Base-by-base conservation (phyloP, 2,797 vertebrate species). In the Pseudomugil gertrudae region DNA sequence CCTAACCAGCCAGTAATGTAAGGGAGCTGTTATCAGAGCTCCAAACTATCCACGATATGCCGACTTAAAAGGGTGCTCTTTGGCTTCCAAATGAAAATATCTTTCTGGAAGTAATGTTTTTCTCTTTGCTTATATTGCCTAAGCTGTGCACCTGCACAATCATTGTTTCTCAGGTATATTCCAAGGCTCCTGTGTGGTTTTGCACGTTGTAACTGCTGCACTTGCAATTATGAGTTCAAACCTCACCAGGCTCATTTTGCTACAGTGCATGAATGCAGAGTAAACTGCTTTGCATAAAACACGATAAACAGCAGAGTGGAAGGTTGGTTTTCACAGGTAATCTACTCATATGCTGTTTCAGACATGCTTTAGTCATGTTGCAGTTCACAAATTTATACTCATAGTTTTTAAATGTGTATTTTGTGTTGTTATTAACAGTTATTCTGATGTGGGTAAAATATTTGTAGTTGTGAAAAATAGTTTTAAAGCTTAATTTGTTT, bases 151-250 rank as follows among this genome's bases (percentile, higher is more conserved):
- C 85, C 88, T 88, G 85, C 73, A 14, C 56, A 54, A 52, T 71
- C 74, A 58, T 69, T 75, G 81, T 83, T 85, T 79, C 76, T 74
- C 67, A 30, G 43, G 61, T 52, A 53, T 58, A 65, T 59, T 23
- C 9, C 7, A 56, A 51, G 38, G 69, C 73, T 89, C 80, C 86
- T 55, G 23, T 36, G 83, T 78, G 87, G 80, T 66, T 77, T 61
- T 32, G 65, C 58, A 26, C 15, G 19, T 70, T 81, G 72, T 78
- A 81, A 76, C 81, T 78, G 81, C 85, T 79, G 81, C 85, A 77
- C 80, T 85, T 69, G 85, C 84, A 90, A 85, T 89, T 89, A 89
- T 29, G 74, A 72, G 76, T 82, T 89, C 68, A 82, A 51, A 81
- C 71, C 87, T 85, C 86, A 76, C 59, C 73, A 81, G 84, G 72